phyloP scores from a whole-genome alignment of 2,888 invertebrate genomes.

The Orchestes rusci region DNA sequence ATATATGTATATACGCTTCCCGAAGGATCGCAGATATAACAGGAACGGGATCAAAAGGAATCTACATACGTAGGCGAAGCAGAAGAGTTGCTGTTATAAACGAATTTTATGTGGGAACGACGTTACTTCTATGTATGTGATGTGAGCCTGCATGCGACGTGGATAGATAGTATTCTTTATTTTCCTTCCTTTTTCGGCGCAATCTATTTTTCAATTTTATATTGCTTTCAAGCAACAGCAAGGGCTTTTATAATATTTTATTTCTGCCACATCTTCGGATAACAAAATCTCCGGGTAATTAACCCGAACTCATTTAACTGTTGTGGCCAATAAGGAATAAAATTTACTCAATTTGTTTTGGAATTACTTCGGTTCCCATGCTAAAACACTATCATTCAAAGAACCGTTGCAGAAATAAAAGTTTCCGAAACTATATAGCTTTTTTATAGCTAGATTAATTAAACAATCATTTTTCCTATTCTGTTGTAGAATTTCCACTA shows the following conservation, averaged over 20 bases:
- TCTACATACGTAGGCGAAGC: slow-evolving; percentile 36
- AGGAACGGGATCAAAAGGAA: slow-evolving; percentile 38
- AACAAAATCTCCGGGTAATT: too few relatives aligned
- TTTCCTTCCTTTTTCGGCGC: slow-evolving; percentile 20
- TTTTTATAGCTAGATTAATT: too few relatives aligned
- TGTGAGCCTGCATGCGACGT: slow-evolving; percentile 25
- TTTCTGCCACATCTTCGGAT: background rate
- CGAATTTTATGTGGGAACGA: slow-evolving; percentile 24
- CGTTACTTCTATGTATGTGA: slow-evolving; percentile 23
- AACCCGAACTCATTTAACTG: too few relatives aligned
- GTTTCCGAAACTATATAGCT: too few relatives aligned
- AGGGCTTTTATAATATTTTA: background rate
- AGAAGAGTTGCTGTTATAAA: slow-evolving; percentile 26
- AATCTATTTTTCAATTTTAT: slow-evolving; percentile 26
- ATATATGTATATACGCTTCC: slow-evolving; percentile 15
- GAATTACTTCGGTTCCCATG: too few relatives aligned
- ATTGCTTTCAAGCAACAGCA: slow-evolving; percentile 16
- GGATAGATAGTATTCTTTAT: slow-evolving; percentile 26
- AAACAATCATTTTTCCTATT: too few relatives aligned
- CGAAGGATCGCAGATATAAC: slow-evolving; percentile 24
- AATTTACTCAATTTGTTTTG: too few relatives aligned
- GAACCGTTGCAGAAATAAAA: too few relatives aligned
- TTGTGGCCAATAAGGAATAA: too few relatives aligned
- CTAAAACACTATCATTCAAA: too few relatives aligned
- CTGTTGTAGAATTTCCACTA: too few relatives aligned